These are phyloP conservation scores for Stegodyphus mimosarum DNA, from an alignment of 1,140 invertebrate species.

Conservation along the genomic window DNA sequence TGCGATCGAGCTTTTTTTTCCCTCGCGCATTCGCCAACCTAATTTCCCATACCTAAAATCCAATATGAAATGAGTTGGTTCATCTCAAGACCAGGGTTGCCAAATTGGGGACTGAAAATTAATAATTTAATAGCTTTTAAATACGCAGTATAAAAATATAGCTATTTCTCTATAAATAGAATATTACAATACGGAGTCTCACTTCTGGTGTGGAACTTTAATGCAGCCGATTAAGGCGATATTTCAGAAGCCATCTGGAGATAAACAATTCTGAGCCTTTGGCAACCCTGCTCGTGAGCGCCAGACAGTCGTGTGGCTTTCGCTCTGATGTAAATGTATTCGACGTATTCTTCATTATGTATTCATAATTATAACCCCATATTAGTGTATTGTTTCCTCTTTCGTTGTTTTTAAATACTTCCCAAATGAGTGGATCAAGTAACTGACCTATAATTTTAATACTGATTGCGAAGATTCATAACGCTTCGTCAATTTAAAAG, in stretches of 20 bases:
- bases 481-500: conserved; percentile 11
- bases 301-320: not conserved
- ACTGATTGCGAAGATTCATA: not conserved
- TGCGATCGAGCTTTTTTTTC: too few species aligned
- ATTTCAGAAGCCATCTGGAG: not conserved
- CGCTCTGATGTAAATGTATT: not conserved
- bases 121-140: too few species aligned
- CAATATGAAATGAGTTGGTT: too few species aligned
- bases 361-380: not conserved
- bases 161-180: too few species aligned
- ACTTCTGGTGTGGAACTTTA: not conserved
- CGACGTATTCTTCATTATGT: not conserved
- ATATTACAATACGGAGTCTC: too few species aligned
- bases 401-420: not conserved
- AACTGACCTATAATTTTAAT: conserved; percentile 1
- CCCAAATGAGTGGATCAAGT: not conserved
- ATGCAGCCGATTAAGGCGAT: not conserved
- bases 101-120: too few species aligned
- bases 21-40: too few species aligned
- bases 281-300: not conserved
- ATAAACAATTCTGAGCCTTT: not conserved
- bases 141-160: too few species aligned
- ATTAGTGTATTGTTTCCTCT: not conserved
- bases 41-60: too few species aligned
- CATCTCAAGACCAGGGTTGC: too few species aligned